A percentile compares a stretch with the other conserved stretches of the same genome.
phyloP scores from a whole-genome alignment of 2,113 vertebrate species.

The Guaruba guarouba region DNA sequence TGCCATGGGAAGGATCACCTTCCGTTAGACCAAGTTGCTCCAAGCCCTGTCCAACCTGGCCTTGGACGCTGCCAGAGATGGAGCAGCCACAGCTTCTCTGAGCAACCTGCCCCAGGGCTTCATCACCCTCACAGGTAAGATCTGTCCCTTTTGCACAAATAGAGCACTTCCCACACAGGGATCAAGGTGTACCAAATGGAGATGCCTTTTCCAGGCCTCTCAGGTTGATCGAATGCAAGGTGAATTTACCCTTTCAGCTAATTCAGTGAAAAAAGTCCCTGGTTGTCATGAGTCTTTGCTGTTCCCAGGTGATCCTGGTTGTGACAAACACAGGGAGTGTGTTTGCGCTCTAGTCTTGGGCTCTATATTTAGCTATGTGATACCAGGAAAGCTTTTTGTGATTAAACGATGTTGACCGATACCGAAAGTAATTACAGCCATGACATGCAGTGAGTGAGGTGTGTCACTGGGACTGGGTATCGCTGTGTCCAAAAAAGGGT shows the following conservation, averaged over 20 bases:
- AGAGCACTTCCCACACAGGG: neutral
- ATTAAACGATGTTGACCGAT: slow-evolving; percentile 48
- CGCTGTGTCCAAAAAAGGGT: neutral
- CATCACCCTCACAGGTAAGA: neutral
- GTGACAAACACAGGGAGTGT: slow-evolving; percentile 60
- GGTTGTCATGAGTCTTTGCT: neutral
- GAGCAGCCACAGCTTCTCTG: neutral
- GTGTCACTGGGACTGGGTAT: neutral
- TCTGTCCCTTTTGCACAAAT: neutral
- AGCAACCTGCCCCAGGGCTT: neutral
- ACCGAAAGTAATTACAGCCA: neutral
- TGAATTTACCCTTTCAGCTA: neutral
- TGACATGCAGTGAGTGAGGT: neutral
- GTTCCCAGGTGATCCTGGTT: neutral
- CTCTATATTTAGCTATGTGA: slow-evolving; percentile 30
- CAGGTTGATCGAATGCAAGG: accelerated
- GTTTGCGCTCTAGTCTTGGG: slow-evolving; percentile 51
- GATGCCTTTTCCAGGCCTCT: neutral
- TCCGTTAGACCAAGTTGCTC: neutral
- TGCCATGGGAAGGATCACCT: neutral
- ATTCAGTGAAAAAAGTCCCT: neutral
- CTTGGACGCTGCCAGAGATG: neutral
- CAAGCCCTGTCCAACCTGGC: neutral
- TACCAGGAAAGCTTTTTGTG: neutral
- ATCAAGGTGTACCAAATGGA: accelerated